Percentiles rank a stretch among this genome's conserved stretches.
Conservation (phyloP, 2,113 vertebrate species). For the Ellobius talpinus region DNA sequence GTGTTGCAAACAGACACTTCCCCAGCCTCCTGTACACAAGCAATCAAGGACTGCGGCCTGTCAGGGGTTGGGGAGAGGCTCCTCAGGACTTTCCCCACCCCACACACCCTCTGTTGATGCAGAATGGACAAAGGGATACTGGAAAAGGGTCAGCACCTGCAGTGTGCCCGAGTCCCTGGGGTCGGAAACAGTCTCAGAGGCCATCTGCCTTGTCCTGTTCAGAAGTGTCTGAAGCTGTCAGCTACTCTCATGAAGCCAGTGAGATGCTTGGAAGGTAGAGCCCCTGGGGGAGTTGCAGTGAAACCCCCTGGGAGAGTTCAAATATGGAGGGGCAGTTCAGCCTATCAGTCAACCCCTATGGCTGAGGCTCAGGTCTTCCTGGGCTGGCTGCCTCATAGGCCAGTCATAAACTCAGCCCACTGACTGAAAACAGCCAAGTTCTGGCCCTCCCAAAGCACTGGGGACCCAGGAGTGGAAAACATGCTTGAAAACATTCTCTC, state of each 20-base stretch:
- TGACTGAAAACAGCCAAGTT: fast-evolving
- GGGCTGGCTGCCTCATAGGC: not conserved
- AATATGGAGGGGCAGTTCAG: not conserved
- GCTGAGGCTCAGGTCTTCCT: not conserved
- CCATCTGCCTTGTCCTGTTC: not conserved
- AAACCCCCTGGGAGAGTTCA: not conserved
- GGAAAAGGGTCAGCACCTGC: not conserved
- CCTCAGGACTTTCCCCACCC: not conserved
- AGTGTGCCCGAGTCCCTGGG: not conserved
- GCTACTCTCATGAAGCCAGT: not conserved
- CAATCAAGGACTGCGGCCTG: slow-evolving; percentile 23
- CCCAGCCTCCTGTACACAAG: slow-evolving; percentile 29
- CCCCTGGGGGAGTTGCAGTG: not conserved
- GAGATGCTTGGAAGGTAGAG: not conserved
- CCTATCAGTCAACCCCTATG: not conserved
- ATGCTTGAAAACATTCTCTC: not conserved
- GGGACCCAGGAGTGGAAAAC: not conserved
- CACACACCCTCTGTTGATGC: not conserved
- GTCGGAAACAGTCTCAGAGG: not conserved
- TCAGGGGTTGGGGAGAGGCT: slow-evolving; percentile 36
- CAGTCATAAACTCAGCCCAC: not conserved
- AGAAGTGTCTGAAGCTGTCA: not conserved
- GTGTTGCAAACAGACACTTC: slow-evolving; percentile 77
- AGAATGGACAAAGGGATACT: not conserved
- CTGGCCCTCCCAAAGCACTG: not conserved